These are phyloP conservation scores for Synodontis membranacea DNA, from an alignment of 2,113 vertebrate genomes.

Conservation along the genomic window DNA sequence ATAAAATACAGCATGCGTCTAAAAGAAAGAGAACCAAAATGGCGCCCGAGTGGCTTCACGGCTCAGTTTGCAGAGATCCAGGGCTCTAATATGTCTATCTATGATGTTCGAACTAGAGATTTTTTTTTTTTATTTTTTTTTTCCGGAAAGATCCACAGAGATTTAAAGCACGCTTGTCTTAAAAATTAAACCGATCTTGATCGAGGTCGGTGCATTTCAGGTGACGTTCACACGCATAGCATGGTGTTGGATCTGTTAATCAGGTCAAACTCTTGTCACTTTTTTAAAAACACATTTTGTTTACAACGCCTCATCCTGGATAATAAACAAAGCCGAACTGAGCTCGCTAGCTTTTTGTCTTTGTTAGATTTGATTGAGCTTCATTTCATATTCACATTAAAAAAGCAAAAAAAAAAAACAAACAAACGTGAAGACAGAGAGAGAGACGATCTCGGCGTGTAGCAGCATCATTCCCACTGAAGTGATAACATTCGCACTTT, in stretches of 20 bases:
- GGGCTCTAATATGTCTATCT: neutral
- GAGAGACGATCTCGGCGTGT: constrained; percentile 33
- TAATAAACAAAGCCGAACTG: neutral
- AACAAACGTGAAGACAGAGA: constrained; percentile 18
- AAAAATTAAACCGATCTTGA: neutral
- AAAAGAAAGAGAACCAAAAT: neutral
- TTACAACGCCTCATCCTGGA: constrained; percentile 7
- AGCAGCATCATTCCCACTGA: neutral
- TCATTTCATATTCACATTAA: neutral
- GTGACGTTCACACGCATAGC: constrained; percentile 17
- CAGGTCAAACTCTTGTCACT: constrained; percentile 35
- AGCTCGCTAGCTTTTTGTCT: neutral
- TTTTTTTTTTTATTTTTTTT: neutral
- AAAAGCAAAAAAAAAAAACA: no score
- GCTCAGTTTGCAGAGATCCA: neutral
- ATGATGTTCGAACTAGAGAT: neutral
- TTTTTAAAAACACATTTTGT: constrained; percentile 23
- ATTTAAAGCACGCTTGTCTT: constrained; percentile 32
- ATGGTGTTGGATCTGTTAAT: neutral
- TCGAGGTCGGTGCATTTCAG: constrained; percentile 4
- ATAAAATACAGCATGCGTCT: neutral
- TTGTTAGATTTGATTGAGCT: neutral
- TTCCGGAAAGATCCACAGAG: constrained; percentile 8
- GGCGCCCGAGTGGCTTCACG: neutral
- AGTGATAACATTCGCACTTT: neutral